These are phyloP conservation scores for Chaetops frenatus DNA, from an alignment of 2,113 vertebrate genomes.

Conservation along the genomic window DNA sequence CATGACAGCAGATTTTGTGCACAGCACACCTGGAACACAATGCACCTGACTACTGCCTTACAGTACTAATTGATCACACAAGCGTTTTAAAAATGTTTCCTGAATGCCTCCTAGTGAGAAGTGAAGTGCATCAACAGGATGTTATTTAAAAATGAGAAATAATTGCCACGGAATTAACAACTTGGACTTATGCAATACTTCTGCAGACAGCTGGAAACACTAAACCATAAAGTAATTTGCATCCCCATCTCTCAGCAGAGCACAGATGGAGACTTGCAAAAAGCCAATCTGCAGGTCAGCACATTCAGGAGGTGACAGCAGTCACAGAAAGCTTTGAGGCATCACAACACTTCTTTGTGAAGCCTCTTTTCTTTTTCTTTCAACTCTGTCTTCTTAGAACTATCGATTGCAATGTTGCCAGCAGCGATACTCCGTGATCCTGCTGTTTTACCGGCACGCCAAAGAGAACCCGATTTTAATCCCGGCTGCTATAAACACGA, in stretches of 20 bases:
- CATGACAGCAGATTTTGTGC: neutral
- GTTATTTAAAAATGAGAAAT: constrained; percentile 42
- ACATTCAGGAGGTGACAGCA: neutral
- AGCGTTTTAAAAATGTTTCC: neutral
- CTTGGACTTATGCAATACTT: constrained; percentile 25
- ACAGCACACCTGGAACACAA: neutral
- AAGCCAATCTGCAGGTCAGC: constrained; percentile 8
- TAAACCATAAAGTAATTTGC: constrained; percentile 9
- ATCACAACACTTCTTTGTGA: neutral
- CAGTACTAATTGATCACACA: neutral
- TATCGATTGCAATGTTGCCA: neutral
- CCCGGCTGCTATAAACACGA: neutral
- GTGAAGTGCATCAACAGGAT: constrained; percentile 33
- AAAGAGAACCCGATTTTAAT: neutral
- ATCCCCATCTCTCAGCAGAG: constrained; percentile 2
- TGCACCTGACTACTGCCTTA: neutral
- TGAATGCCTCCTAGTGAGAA: constrained; percentile 12
- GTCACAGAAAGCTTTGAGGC: neutral
- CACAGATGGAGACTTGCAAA: constrained; percentile 31
- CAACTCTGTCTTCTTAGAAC: neutral
- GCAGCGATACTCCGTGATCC: neutral
- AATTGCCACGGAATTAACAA: constrained; percentile 47
- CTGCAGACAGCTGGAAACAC: constrained; percentile 21
- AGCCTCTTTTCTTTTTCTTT: neutral
- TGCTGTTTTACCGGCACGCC: neutral